Percentiles rank a stretch among this genome's conserved stretches.
Conservation (phyloP, 2,888 invertebrate species). For the Ectobius pallidus region DNA sequence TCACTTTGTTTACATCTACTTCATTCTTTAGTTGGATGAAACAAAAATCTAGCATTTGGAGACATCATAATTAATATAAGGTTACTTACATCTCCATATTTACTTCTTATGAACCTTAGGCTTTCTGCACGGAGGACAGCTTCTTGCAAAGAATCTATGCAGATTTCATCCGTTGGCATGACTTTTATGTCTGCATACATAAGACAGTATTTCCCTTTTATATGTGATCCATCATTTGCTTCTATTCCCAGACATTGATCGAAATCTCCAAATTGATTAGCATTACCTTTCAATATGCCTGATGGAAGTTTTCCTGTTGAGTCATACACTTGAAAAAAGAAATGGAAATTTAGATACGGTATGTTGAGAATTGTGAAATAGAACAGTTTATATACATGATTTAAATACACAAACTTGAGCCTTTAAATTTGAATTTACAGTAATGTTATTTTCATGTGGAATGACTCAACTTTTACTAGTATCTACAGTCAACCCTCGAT, state of each 20-base stretch:
- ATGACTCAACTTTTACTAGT: too few relatives aligned
- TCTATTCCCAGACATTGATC: slow-evolving; percentile 42
- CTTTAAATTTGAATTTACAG: too few relatives aligned
- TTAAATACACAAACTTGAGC: too few relatives aligned
- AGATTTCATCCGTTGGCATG: slow-evolving; percentile 57
- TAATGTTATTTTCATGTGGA: too few relatives aligned
- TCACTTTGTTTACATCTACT: too few relatives aligned
- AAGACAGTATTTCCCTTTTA: slow-evolving; percentile 69
- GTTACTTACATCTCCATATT: slow-evolving; percentile 66
- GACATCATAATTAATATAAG: too few relatives aligned
- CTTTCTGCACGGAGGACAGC: slow-evolving; percentile 4
- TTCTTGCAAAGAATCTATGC: neutral
- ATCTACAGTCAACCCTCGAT: too few relatives aligned
- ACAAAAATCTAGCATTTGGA: too few relatives aligned
- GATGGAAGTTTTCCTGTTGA: slow-evolving; percentile 43
- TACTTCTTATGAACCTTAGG: slow-evolving; percentile 67
- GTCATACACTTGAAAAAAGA: slow-evolving; percentile 40
- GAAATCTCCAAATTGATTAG: slow-evolving; percentile 44
- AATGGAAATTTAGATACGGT: too few relatives aligned
- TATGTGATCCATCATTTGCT: neutral
- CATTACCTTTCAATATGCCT: slow-evolving; percentile 43
- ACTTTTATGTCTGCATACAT: slow-evolving; percentile 66
- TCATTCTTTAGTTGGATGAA: too few relatives aligned
- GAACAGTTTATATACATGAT: too few relatives aligned
- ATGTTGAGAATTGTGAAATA: too few relatives aligned